A percentile compares a stretch with the other conserved stretches of the same genome.
These are phyloP conservation scores for Cacatua alba DNA, from an alignment of 2,113 vertebrate species.

Conservation along the genomic window DNA sequence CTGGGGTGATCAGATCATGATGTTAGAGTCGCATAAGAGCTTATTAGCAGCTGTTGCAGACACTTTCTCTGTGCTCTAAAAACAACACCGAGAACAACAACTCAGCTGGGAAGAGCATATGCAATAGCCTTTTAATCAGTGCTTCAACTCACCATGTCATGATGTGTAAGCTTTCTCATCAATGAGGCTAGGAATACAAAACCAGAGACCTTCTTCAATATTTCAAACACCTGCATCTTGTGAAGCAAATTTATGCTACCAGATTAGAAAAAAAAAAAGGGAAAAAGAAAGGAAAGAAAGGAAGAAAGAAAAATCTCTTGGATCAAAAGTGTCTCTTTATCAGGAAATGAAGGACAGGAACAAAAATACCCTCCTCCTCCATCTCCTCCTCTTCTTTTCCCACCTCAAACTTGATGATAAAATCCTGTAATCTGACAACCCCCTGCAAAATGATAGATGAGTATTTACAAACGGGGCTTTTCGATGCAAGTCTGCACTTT, in stretches of 20 bases:
- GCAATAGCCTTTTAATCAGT: constrained; percentile 53
- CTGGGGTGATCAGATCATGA: constrained; percentile 55
- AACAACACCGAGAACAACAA: constrained; percentile 46
- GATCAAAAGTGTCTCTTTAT: constrained; percentile 46
- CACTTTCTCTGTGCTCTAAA: constrained; percentile 46
- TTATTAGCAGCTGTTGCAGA: constrained; percentile 64
- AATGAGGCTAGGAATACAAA: constrained; percentile 43
- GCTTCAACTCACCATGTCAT: constrained; percentile 48
- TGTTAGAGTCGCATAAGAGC: constrained; percentile 44
- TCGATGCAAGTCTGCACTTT: not conserved
- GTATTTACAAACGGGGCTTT: not conserved
- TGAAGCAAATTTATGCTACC: constrained; percentile 26
- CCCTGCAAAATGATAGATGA: not conserved
- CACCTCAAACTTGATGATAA: constrained; percentile 43
- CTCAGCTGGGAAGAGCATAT: constrained; percentile 57
- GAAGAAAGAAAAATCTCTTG: not conserved
- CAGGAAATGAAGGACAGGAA: constrained; percentile 56
- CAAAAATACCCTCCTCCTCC: constrained; percentile 63
- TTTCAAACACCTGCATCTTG: constrained; percentile 48
- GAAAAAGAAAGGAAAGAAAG: not conserved
- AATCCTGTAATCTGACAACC: constrained; percentile 21
- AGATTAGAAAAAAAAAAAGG: not conserved
- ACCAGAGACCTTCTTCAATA: constrained; percentile 22
- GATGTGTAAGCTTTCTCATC: constrained; percentile 36
- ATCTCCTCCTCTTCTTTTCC: constrained; percentile 54